Conservation (phyloP, 2,113 vertebrate genomes). For the Plotosus lineatus region DNA sequence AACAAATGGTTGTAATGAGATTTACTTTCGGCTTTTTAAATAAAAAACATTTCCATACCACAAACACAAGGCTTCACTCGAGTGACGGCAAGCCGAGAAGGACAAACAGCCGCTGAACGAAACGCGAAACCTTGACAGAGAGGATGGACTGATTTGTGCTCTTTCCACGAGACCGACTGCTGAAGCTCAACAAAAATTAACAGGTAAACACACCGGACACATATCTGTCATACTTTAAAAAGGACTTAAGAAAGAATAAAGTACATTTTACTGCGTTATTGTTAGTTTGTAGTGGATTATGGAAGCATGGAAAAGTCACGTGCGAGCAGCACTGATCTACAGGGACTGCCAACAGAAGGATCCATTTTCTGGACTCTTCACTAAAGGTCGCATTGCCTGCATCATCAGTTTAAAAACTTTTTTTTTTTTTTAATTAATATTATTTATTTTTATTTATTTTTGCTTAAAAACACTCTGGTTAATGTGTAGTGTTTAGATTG, state of each 20-base stretch:
- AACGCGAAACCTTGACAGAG: constrained; percentile 7
- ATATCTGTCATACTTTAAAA: neutral
- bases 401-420: neutral
- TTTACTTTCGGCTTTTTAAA: too few relatives aligned
- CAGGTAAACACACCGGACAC: too few relatives aligned
- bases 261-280: neutral
- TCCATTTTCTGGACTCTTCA: constrained; percentile 65
- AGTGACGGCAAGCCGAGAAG: constrained; percentile 3
- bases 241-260: neutral
- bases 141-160: neutral
- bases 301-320: constrained; percentile 71
- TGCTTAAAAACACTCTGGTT: neutral
- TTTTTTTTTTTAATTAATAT: too few relatives aligned
- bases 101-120: neutral
- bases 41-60: neutral
- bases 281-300: constrained; percentile 47
- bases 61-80: neutral
- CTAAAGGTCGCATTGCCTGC: constrained; percentile 56
- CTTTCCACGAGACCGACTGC: neutral
- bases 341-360: constrained; percentile 67
- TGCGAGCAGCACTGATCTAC: constrained; percentile 58
- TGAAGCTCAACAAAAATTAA: neutral
- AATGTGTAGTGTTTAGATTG: constrained; percentile 63
- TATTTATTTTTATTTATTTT: neutral
- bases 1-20: neutral